Conservation (phyloP, 2,113 vertebrate species). For the Lota lota region DNA sequence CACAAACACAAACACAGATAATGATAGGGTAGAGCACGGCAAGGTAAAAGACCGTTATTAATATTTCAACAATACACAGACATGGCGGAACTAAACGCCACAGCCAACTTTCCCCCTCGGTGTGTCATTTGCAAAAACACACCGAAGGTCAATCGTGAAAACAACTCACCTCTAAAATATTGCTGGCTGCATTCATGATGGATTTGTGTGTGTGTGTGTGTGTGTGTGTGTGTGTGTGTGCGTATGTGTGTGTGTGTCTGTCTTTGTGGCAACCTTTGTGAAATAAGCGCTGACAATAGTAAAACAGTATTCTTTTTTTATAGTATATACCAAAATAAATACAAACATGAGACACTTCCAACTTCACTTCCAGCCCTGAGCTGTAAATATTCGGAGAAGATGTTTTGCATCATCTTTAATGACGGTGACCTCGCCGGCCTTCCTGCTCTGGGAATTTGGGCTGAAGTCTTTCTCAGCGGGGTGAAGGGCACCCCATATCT, state of each 20-base stretch:
- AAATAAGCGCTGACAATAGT: neutral
- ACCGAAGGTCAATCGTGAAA: conserved; percentile 41
- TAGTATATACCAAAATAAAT: too few species aligned
- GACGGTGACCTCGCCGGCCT: too few species aligned
- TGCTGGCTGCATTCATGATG: neutral
- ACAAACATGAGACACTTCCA: too few species aligned
- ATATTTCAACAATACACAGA: conserved; percentile 20
- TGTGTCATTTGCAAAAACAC: conserved; percentile 24
- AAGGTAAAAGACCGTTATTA: neutral
- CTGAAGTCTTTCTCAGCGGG: too few species aligned
- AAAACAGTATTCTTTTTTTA: too few species aligned
- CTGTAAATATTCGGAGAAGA: too few species aligned
- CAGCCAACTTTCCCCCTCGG: neutral
- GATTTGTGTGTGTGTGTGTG: conserved; percentile 3
- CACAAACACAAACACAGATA: neutral
- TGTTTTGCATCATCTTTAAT: too few species aligned
- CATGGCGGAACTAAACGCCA: conserved; percentile 27
- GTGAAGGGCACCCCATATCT: too few species aligned
- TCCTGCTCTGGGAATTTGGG: too few species aligned
- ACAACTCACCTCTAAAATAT: conserved; percentile 30
- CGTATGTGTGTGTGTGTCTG: too few species aligned
- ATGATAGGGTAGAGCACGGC: conserved; percentile 1
- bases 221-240: neutral
- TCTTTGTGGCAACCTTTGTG: neutral
- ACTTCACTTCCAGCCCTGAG: too few species aligned